Conservation (phyloP, 30 jellyfish, hydroid and myxozoan species). For the Sanderia malayensis region DNA sequence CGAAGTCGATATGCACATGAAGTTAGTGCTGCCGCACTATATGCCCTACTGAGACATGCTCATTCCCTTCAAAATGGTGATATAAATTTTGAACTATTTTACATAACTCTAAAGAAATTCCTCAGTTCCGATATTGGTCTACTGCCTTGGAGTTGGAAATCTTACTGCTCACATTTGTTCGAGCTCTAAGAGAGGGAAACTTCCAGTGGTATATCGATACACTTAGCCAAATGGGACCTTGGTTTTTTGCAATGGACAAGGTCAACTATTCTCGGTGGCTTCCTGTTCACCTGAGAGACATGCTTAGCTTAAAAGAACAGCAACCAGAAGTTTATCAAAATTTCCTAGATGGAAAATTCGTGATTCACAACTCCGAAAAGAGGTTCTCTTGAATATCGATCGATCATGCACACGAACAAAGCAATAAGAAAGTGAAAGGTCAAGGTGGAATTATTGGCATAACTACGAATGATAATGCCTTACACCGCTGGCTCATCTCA, state of each 20-base stretch:
- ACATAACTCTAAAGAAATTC: constrained; percentile 18
- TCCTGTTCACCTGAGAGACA: constrained; percentile 53
- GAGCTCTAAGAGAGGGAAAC: constrained; percentile 41
- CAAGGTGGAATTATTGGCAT: constrained; percentile 31
- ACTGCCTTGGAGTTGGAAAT: constrained; percentile 27
- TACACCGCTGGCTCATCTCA: constrained; percentile 47
- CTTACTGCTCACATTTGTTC: constrained; percentile 47
- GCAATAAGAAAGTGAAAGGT: constrained; percentile 41
- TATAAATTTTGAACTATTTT: no score
- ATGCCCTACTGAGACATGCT: constrained; percentile 21
- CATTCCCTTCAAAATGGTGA: constrained; percentile 33
- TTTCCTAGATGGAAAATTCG: constrained; percentile 27
- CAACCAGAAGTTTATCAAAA: constrained; percentile 31
- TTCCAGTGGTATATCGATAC: constrained; percentile 27
- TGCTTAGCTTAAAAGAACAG: constrained; percentile 14
- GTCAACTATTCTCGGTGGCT: constrained; percentile 56
- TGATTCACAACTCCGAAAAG: constrained; percentile 6
- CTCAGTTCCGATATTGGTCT: constrained; percentile 53
- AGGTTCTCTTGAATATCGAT: constrained; percentile 41
- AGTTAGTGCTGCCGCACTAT: constrained; percentile 57
- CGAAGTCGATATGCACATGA: constrained; percentile 45
- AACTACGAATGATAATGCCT: constrained; percentile 35
- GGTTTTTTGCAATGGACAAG: constrained; percentile 60
- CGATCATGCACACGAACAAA: constrained; percentile 45
- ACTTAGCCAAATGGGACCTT: constrained; percentile 42